Base-by-base conservation (phyloP, 2,113 vertebrate species). In the Recurvirostra avosetta region DNA sequence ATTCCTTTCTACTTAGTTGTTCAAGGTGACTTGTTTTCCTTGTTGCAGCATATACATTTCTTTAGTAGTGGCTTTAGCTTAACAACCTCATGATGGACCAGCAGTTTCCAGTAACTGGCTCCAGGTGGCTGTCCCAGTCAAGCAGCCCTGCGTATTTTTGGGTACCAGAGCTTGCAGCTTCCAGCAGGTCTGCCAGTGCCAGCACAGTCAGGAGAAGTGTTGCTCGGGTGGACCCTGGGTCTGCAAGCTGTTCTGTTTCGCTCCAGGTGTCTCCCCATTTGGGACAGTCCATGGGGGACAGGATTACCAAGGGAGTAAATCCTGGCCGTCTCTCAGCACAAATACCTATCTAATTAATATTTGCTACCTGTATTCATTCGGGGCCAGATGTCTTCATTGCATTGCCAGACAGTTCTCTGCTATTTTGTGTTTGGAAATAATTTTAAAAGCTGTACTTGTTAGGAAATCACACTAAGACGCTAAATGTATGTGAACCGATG, bases 201-300 rank as follows among this genome's bases (percentile, higher is more conserved):
- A 78, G 53, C 83, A 84, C 91, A 61, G 83, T 87, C 79, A 61
- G 43, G 61, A 56, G 62, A 16, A 78, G 52, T 34, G 4, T 26
- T 72, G 76, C 47, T 89, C 6, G 25, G 73, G 63, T 71, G 56
- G 68, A 7, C 47, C 70, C 73, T 32, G 71, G 59, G 47, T 40
- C 56, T 94, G 68, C 88, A 92, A 72, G 88, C 86, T 94, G 92
- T 92, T 95, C 56, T 45, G 0, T 38, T 92, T 96, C 92, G 66
- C 94, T 93, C 27, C 1, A 0, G 12, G 49, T 78, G 25, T 67
- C 72, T 89, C 68, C 80, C 56, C 75, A 86, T 86, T 86, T 90
- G 62, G 71, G 87, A 41, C 30, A 66, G 62, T 94, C 91, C 38
- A 4, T 49, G 58, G 83, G 91, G 77, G 86, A 55, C 36, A 50